These are phyloP conservation scores for Lasiurus cinereus DNA, from an alignment of 2,113 vertebrate species.

Conservation along the genomic window DNA sequence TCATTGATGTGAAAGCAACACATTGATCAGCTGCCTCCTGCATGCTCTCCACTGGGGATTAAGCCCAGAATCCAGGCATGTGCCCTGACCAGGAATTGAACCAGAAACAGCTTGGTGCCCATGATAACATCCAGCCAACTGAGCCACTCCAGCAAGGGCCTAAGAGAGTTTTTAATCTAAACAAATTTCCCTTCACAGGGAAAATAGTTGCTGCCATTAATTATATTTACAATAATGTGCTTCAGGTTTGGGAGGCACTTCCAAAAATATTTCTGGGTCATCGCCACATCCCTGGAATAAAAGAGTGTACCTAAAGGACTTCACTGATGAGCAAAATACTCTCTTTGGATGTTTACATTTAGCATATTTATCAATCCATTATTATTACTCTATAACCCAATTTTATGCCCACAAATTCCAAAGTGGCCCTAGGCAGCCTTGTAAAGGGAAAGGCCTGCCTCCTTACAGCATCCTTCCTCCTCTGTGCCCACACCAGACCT, in stretches of 20 bases:
- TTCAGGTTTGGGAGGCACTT: constrained; percentile 37
- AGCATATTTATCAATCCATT: background rate
- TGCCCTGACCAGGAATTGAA: background rate
- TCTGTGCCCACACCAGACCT: background rate
- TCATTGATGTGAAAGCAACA: background rate
- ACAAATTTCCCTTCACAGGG: constrained; percentile 58
- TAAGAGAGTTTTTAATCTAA: constrained; percentile 26
- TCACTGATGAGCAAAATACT: background rate
- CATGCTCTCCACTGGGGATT: background rate
- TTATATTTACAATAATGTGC: constrained; percentile 67
- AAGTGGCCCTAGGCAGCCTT: background rate
- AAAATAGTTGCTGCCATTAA: constrained; percentile 70
- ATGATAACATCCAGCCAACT: background rate
- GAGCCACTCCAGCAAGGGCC: background rate
- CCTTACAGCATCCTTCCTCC: background rate
- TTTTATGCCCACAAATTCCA: background rate
- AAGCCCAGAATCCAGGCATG: background rate
- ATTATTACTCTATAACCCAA: background rate
- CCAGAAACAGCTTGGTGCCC: background rate
- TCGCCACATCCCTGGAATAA: constrained; percentile 41
- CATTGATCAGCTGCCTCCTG: background rate
- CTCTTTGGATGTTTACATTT: constrained; percentile 2
- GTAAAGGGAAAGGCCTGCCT: background rate
- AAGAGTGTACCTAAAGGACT: background rate
- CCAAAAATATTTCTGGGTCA: constrained; percentile 50